phyloP scores from a whole-genome alignment of 1,140 invertebrate species.

The Idris sp. region DNA sequence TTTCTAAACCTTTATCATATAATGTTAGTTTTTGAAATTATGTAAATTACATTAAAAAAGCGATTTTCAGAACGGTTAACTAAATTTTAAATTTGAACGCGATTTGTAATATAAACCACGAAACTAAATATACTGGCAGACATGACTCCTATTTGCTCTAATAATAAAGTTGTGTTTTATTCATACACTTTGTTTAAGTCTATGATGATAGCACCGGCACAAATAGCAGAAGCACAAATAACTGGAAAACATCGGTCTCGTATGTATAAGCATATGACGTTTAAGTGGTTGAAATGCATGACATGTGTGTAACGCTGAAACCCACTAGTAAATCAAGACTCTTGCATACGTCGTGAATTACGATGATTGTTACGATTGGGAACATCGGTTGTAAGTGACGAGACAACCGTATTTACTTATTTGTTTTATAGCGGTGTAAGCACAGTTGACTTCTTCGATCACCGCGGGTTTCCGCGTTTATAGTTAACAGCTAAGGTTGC shows the following conservation, averaged over 20 bases:
- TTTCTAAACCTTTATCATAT: no score
- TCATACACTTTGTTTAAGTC: slow-evolving; percentile 7
- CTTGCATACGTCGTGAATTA: slow-evolving; percentile 49
- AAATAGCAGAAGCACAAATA: slow-evolving; percentile 26
- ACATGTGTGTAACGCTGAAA: slow-evolving; percentile 45
- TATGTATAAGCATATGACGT: slow-evolving; percentile 44
- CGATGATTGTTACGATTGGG: slow-evolving; percentile 43
- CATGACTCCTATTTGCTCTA: slow-evolving; percentile 20
- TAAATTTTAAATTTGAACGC: slow-evolving; percentile 25
- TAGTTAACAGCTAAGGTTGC: no score
- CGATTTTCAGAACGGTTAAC: slow-evolving; percentile 10
- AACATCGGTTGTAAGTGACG: slow-evolving; percentile 16
- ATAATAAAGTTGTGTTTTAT: slow-evolving; percentile 32
- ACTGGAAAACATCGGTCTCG: slow-evolving; percentile 40
- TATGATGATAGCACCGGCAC: slow-evolving; percentile 3
- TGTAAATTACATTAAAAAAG: no score
- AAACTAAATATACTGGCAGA: slow-evolving; percentile 2
- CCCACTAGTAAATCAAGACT: slow-evolving; percentile 43
- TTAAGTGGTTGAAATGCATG: slow-evolving; percentile 47
- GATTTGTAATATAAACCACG: slow-evolving; percentile 20
- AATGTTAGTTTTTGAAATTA: no score
- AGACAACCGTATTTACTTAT: slow-evolving; percentile 7
- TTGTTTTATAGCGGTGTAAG: no score
- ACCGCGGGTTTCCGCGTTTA: no score
- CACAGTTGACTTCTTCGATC: no score